Base-by-base conservation (phyloP, 1,140 invertebrate species). In the Eubasilissa regina region DNA sequence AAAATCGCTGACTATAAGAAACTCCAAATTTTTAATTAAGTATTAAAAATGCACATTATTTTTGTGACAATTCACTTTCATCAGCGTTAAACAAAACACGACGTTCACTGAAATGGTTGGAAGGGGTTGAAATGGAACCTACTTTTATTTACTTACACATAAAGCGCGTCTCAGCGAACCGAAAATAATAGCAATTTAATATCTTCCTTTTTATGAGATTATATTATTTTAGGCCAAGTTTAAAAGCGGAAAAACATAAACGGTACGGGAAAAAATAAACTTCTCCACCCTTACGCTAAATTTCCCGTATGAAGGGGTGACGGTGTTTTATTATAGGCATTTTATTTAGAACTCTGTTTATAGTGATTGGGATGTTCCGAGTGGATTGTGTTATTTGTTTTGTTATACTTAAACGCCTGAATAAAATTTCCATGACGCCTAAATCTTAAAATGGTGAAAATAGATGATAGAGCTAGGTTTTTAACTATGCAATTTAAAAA, bases 101-200 rank as follows among this genome's bases (percentile, higher is more conserved):
- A n/a, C n/a, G n/a, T n/a, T 35, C 25, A 35, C 25, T 6, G 25
- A 35, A 35, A 35, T 35, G 25, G 25, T 35, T 35, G 25, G 25
- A 35, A 35, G 11, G 11, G 48, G 48, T n/a, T 17, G 53, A 56
- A 6, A 17, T 25, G 58, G 9, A 12, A 11, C 19, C 17, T 25
- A 10, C 12, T 62, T 62, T 68, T 68, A 56, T 74, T 74, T 74
- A 74, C 35, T 74, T 43, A 56, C 53, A 43, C 77, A 79, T 79
- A 82, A 82, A 74, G 35, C 77, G 19, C 19, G 12, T 74, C 55
- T 56, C 68, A 62, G 74, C 58, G 66, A 48, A 15, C 47, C 77
- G 80, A 66, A 81, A 82, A 82, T 82, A 68, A 82, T 74, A 74
- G 74, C 81, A 79, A 53, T 79, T 82, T 82, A 82, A 82, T 82